Evolutionary conservation across 1,140 invertebrate genomes (phyloP), one percentile per base, ranked within the genome.

Genomic region (Drosophila setifemur): DNA sequence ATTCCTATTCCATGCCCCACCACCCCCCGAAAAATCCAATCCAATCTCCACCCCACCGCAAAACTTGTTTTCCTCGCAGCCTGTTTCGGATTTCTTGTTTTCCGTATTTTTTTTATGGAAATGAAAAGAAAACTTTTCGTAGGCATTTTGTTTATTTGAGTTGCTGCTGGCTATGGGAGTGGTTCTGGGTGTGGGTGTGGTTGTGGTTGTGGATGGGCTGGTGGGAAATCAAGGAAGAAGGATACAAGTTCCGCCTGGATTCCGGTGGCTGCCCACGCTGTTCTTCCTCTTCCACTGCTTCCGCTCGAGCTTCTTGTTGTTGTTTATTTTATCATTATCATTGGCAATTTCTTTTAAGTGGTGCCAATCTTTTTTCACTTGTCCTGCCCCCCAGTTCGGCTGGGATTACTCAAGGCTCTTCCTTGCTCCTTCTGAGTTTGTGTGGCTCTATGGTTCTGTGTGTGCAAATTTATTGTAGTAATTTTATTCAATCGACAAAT

Each of bases 401-500:
- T 73, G 69, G 72, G 82, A 77, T 86, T 86, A 79, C 63, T 35
- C 73, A 57, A 26, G 57, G 26, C 25, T 39, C 53, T 29, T 31
- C 29, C 33, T 9, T 12, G 12, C 14, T 21, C 21, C 14, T 31
- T 33, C 19, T 26, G 7, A 3, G 44, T 44, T 25, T 29, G 16
- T 53, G 26, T 3, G 33, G 16, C 11, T 52, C 73, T 75, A 12
- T 67, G 33, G n/a, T n/a, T n/a, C n/a, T 52, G 78, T 82, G 72
- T 55, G 81, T 47, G 40, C 78, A 61, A 79, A 88, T 88, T 88
- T 88, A 88, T 88, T 81, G 83, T 72, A 69, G 87, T 76, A 67
- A 81, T 89, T 89, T 87, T 87, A 89, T 89, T 89, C 87, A 89
- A 89, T 89, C 87, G 87, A 89, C 87, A 89, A 89, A 89, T 89